Percentiles rank a stretch among this genome's conserved stretches.
Evolutionary conservation across 2,113 vertebrate genomes (phyloP).

Genomic region (Myocastor coypus): DNA sequence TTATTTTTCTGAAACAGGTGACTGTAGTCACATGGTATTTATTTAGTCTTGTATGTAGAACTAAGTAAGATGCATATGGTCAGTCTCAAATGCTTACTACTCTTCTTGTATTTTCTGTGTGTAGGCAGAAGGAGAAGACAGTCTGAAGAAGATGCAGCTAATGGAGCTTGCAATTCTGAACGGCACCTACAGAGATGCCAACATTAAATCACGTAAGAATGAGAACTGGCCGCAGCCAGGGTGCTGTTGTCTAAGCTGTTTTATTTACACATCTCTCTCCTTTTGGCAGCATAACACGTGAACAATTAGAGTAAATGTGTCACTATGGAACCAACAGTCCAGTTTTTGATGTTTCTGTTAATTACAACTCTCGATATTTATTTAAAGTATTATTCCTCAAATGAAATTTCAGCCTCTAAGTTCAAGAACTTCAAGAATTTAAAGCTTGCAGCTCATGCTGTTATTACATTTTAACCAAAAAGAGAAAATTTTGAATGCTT

Average conservation of each 20-base stretch:
- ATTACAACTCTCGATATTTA: background rate
- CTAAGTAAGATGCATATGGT: fast-evolving
- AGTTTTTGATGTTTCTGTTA: background rate
- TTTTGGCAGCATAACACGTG: background rate
- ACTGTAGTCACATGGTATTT: fast-evolving
- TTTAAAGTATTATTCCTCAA: background rate
- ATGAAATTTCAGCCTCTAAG: slow-evolving; percentile 40
- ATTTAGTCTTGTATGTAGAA: background rate
- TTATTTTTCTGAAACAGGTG: background rate
- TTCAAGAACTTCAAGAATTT: background rate
- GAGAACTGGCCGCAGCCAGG: slow-evolving; percentile 56
- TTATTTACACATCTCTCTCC: background rate
- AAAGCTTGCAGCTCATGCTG: slow-evolving; percentile 24
- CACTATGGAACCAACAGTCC: background rate
- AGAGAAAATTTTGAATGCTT: background rate
- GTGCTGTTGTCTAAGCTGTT: background rate
- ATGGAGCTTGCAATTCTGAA: slow-evolving; percentile 99
- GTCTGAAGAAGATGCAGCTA: slow-evolving; percentile 99
- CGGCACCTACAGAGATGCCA: slow-evolving; percentile 99
- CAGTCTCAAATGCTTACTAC: background rate
- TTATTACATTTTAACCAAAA: slow-evolving; percentile 39
- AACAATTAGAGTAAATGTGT: background rate
- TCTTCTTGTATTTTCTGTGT: slow-evolving; percentile 25
- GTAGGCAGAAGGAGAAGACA: slow-evolving; percentile 99
- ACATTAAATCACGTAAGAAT: slow-evolving; percentile 99